Evolutionary conservation across 92 coral and sea anemone genomes (phyloP).

Genomic region (Porites divaricata): DNA sequence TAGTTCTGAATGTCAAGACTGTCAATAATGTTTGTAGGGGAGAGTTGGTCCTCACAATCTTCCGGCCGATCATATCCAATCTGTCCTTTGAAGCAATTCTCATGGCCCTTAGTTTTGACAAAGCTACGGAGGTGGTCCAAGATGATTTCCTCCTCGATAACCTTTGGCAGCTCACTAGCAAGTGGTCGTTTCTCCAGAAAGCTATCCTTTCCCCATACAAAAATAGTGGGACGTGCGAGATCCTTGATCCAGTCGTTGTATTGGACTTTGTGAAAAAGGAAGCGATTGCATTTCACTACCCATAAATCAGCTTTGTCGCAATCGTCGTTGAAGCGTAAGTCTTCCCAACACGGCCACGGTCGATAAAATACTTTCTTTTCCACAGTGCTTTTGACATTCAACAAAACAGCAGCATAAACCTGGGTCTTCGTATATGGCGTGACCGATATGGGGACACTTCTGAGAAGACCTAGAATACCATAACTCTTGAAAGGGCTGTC

Average conservation of each 20-base stretch:
- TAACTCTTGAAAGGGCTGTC: slow-evolving; percentile 34
- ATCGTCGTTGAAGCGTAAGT: slow-evolving; percentile 67
- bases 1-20: neutral
- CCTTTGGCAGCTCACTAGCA: slow-evolving; percentile 16
- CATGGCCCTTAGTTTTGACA: neutral
- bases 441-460: slow-evolving; percentile 35
- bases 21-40: slow-evolving; percentile 11
- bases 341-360: slow-evolving; percentile 72
- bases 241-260: slow-evolving; percentile 50
- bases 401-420: slow-evolving; percentile 54
- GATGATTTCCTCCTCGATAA: slow-evolving; percentile 27
- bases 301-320: slow-evolving; percentile 61
- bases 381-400: slow-evolving; percentile 57
- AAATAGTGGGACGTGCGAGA: slow-evolving; percentile 23
- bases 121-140: slow-evolving; percentile 12
- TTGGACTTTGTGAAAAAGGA: slow-evolving; percentile 39
- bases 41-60: neutral
- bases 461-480: slow-evolving; percentile 51
- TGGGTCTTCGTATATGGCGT: slow-evolving; percentile 46
- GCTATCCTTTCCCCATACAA: slow-evolving; percentile 34
- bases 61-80: slow-evolving; percentile 26
- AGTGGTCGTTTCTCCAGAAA: slow-evolving; percentile 7
- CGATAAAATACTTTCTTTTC: slow-evolving; percentile 51
- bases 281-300: slow-evolving; percentile 65
- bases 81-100: slow-evolving; percentile 30